A percentile compares a stretch with the other conserved stretches of the same genome.
phyloP scores from a whole-genome alignment of 1,140 invertebrate species.

The Hyles vespertilio region DNA sequence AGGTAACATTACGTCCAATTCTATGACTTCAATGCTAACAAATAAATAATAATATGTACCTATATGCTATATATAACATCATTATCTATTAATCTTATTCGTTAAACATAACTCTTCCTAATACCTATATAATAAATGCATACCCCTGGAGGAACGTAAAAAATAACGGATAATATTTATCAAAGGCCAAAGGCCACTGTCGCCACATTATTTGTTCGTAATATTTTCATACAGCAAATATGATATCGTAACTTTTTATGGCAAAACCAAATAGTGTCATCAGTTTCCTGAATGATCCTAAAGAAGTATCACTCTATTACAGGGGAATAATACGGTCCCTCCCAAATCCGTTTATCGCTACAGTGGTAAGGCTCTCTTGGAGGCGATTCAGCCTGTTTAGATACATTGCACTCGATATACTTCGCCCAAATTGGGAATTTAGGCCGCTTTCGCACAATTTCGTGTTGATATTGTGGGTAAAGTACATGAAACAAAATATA shows the following conservation, averaged over 20 bases:
- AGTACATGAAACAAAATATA: neutral
- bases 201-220: constrained; percentile 41
- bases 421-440: constrained; percentile 35
- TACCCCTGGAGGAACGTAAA: too few relatives aligned
- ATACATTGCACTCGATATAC: constrained; percentile 49
- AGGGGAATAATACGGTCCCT: constrained; percentile 47
- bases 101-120: too few relatives aligned
- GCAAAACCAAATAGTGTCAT: constrained; percentile 64
- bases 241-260: constrained; percentile 66
- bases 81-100: too few relatives aligned
- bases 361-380: constrained; percentile 38
- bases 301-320: constrained; percentile 68
- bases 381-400: constrained; percentile 40
- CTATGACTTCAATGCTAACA: too few relatives aligned
- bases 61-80: too few relatives aligned
- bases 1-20: too few relatives aligned
- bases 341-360: constrained; percentile 55
- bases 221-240: constrained; percentile 56
- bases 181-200: constrained; percentile 11
- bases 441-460: constrained; percentile 28
- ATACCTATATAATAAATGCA: too few relatives aligned
- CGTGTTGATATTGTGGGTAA: neutral
- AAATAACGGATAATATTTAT: constrained; percentile 16
- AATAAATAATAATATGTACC: too few relatives aligned
- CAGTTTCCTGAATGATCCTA: constrained; percentile 60